phyloP scores from a whole-genome alignment of 1,140 invertebrate genomes.

The Lepidostoma basale region DNA sequence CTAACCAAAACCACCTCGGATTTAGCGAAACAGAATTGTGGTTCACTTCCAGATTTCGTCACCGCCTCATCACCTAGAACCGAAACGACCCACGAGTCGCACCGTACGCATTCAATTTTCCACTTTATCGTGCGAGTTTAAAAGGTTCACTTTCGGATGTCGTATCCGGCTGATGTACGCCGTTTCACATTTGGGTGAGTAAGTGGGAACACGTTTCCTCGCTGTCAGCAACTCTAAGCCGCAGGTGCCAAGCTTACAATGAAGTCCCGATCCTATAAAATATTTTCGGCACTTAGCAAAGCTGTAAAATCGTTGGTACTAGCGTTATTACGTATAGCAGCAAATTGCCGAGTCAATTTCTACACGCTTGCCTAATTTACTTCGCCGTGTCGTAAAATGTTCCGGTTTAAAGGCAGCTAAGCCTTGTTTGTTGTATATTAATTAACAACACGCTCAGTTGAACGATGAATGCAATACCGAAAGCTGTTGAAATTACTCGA shows the following conservation, averaged over 20 bases:
- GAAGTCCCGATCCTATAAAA: background rate
- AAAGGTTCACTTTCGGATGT: background rate
- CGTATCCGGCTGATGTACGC: background rate
- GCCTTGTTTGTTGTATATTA: too few relatives aligned
- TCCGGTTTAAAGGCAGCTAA: too few relatives aligned
- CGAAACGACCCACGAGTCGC: background rate
- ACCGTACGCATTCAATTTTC: background rate
- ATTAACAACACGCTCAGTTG: too few relatives aligned
- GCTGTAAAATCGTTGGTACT: too few relatives aligned
- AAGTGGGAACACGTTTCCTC: conserved; percentile 1
- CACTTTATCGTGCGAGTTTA: background rate
- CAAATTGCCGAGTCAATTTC: too few relatives aligned
- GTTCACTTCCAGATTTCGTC: background rate
- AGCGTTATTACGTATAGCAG: too few relatives aligned
- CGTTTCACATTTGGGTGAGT: background rate
- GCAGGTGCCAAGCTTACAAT: background rate
- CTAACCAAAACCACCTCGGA: background rate
- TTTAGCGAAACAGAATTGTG: conserved; percentile 4
- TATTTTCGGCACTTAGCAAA: background rate
- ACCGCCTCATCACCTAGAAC: background rate
- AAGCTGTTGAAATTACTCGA: too few relatives aligned
- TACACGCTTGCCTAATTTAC: too few relatives aligned
- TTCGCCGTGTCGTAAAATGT: too few relatives aligned
- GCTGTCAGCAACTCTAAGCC: background rate
- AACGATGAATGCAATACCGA: too few relatives aligned